Conservation (phyloP, 2,797 vertebrate genomes). For the Gymnocypris eckloni region DNA sequence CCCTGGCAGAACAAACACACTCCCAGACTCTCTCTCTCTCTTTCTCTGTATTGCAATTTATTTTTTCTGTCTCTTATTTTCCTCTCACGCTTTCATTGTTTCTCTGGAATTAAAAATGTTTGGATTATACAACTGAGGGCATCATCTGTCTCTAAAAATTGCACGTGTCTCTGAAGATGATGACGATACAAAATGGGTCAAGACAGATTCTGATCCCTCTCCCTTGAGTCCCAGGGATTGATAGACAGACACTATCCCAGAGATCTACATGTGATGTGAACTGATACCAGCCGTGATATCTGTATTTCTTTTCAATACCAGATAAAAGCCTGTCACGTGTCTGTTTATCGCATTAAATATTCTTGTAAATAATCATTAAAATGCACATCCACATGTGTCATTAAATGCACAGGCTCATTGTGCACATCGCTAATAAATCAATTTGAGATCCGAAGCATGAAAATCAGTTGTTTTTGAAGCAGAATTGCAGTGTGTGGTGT, state of each 20-base stretch:
- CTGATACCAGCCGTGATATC: constrained; percentile 5
- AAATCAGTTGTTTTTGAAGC: constrained; percentile 32
- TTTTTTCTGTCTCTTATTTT: constrained; percentile 21
- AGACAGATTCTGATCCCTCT: constrained; percentile 33
- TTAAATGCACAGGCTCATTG: constrained; percentile 13
- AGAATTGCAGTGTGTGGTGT: not conserved
- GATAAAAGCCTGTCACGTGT: constrained; percentile 17
- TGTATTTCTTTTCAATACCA: constrained; percentile 5
- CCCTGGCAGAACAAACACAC: constrained; percentile 42
- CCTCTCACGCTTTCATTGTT: constrained; percentile 11
- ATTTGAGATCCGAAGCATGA: not conserved
- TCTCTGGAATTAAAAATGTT: constrained; percentile 42
- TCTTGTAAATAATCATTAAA: constrained; percentile 40
- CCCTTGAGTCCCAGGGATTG: constrained; percentile 19
- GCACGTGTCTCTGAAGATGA: constrained; percentile 14
- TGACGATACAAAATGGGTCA: constrained; percentile 44
- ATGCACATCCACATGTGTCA: constrained; percentile 28
- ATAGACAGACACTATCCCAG: not conserved
- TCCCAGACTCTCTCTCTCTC: not conserved
- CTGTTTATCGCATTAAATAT: constrained; percentile 9
- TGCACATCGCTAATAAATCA: constrained; percentile 2
- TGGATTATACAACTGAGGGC: constrained; percentile 20
- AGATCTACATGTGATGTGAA: not conserved
- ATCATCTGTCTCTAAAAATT: constrained; percentile 34
- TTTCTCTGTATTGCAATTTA: constrained; percentile 26